Evolutionary conservation across 2,888 invertebrate species (phyloP).

Genomic region (Exocentrus adspersus): DNA sequence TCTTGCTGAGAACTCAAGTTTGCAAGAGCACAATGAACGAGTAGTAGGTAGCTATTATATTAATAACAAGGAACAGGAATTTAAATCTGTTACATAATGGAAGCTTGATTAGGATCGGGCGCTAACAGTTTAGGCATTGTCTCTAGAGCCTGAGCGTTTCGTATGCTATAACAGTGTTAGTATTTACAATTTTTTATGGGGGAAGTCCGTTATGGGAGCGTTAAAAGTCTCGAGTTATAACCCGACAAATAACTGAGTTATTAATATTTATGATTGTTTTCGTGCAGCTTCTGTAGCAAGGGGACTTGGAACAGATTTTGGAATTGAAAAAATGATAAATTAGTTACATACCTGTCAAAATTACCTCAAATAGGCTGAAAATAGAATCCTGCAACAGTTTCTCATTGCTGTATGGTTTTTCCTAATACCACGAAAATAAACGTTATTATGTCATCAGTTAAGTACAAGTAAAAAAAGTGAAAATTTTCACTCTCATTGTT

Average conservation of each 20-base stretch:
- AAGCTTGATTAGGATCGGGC: slow-evolving; percentile 44
- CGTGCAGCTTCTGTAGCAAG: neutral
- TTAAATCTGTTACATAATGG: slow-evolving; percentile 36
- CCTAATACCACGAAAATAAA: slow-evolving; percentile 45
- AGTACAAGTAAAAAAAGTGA: slow-evolving; percentile 47
- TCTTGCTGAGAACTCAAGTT: neutral
- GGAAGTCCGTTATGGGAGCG: slow-evolving; percentile 37
- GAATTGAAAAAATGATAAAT: too few species aligned
- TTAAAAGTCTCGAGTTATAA: slow-evolving; percentile 29
- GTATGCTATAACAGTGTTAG: slow-evolving; percentile 41
- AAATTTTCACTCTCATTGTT: slow-evolving; percentile 36
- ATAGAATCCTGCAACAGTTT: too few species aligned
- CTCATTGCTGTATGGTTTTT: slow-evolving; percentile 14
- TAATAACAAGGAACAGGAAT: slow-evolving; percentile 44
- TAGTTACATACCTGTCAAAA: too few species aligned
- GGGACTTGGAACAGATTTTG: too few species aligned
- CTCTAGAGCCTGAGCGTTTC: slow-evolving; percentile 42
- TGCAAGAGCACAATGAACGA: slow-evolving; percentile 8
- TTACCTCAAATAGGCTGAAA: too few species aligned
- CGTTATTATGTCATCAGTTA: slow-evolving; percentile 44
- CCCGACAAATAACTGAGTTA: slow-evolving; percentile 30
- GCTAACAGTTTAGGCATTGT: slow-evolving; percentile 45
- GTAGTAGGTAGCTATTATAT: slow-evolving; percentile 29
- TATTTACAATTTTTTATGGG: slow-evolving; percentile 30
- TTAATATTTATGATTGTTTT: slow-evolving; percentile 51